Base-by-base conservation (phyloP, 2,888 invertebrate species). In the Caenorhabditis parvicauda region DNA sequence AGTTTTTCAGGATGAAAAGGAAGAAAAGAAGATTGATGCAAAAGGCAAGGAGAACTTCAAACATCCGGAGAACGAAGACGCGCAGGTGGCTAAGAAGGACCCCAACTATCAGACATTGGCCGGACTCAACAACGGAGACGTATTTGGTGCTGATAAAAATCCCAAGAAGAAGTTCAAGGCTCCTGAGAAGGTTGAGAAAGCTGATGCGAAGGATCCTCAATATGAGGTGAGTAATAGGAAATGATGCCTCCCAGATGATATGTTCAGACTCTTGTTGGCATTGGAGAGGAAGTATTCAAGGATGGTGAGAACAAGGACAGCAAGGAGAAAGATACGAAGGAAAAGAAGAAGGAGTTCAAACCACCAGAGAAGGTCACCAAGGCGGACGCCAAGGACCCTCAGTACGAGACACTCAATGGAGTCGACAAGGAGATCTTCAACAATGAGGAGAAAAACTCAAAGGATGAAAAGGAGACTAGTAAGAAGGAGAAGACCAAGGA, bases 331-430 rank as follows among this genome's bases (percentile, higher is more conserved):
- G 50, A 51, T 6, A 46, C 43, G 24, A 48, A 58, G 28, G 55
- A 41, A 53, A 69, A 49, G 62, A 60, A 67, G 52, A 64, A 67
- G 52, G 58, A 64, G 39, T 64, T 64, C 54, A 64, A 64, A 46
- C 48, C 48, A 35, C 64, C 67, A 27, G 64, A 54, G 45, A 58
- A 65, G 52, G 51, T 58, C 19, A 49, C 28, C 17, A 66, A 66
- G 42, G 65, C 62, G 19, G 62, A 62, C 27, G 54, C 55, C 25
- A 68, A 68, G 47, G 64, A 65, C 27, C 65, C 64, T 9, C 55
- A 64, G 48, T 68, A 68, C 41, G 64, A 67, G 46, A 67, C 64
- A 37, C 53, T 67, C 38, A 61, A 56, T 42, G 63, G 54, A 27
- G 63, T 65, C 21, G 58, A 63, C 27, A 62, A 58, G 57, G 63